Evolutionary conservation across 2,797 vertebrate species (phyloP), one percentile per base, ranked within the genome.

Genomic region (Lutjanus campechanus): DNA sequence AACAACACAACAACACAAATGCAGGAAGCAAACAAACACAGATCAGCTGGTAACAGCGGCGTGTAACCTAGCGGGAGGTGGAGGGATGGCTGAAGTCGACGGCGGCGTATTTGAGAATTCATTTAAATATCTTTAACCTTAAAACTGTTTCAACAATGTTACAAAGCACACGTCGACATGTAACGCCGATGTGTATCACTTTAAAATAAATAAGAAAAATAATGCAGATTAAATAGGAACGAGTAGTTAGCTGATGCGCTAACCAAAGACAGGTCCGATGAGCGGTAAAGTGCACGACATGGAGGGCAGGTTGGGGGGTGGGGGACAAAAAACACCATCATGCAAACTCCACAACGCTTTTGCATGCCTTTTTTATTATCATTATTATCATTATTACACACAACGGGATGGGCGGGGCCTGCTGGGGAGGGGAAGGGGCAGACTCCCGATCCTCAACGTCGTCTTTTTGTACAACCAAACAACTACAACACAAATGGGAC

Each of bases 301-400:
- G 90, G 90, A 81, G 90, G 88, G 61, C 54, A 53, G 84, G 62
- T 82, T 40, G 83, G 77, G 29, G 85, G 80, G 76, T 58, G 85
- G 83, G 88, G 70, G 77, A 91, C 90, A 88, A 85, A 89, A 93
- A 94, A 90, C 92, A 92, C 90, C 91, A 88, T 93, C 95, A 96
- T 96, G 95, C 95, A 96, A 95, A 96, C 93, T 92, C 90, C 92
- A 95, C 95, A 86, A 93, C 83, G 92, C 88, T 90, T 89, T 90
- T 94, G 93, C 95, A 96, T 95, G 95, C 95, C 94, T 93, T 92
- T 92, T 82, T 86, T 73, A 77, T 80, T 78, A 80, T 81, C 67
- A 81, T 79, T 46, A 44, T 44, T 44, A 46, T 46, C 54, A 77
- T 83, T 73, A 76, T 83, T 86, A 89, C 88, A 88, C 90, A 88